Evolutionary conservation across 1,140 invertebrate genomes (phyloP).

Genomic region (Drosophila paulistorum): DNA sequence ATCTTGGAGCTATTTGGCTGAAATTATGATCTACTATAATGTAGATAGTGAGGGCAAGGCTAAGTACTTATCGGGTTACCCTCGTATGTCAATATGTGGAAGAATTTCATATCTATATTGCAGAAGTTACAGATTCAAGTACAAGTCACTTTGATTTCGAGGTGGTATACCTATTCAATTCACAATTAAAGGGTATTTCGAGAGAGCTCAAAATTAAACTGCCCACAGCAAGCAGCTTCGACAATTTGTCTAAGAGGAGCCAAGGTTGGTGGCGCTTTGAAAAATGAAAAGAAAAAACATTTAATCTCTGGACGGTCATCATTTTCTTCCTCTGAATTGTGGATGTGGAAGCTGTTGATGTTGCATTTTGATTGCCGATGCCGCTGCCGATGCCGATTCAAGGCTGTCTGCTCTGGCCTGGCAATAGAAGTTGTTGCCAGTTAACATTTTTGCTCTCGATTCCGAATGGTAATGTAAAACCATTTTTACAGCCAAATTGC

Average conservation of each 20-base stretch:
- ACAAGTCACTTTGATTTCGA: too few species aligned
- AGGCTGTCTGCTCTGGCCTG: slow-evolving; percentile 26
- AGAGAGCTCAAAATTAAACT: slow-evolving; percentile 26
- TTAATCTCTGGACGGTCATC: slow-evolving; percentile 61
- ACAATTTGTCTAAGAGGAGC: slow-evolving; percentile 36
- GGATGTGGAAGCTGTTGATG: slow-evolving; percentile 13
- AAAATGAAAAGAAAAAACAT: slow-evolving; percentile 40
- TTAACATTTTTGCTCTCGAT: slow-evolving; percentile 45
- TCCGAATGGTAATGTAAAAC: slow-evolving; percentile 60
- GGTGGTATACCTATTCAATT: neutral
- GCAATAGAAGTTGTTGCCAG: slow-evolving; percentile 18
- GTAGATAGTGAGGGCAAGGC: too few species aligned
- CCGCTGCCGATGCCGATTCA: slow-evolving; percentile 1
- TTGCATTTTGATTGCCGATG: slow-evolving; percentile 3
- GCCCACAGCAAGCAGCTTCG: slow-evolving; percentile 22
- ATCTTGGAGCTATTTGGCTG: too few species aligned
- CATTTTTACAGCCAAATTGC: slow-evolving; percentile 53
- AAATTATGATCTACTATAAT: too few species aligned
- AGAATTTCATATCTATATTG: too few species aligned
- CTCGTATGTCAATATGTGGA: too few species aligned
- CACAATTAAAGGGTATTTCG: neutral
- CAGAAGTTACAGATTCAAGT: too few species aligned
- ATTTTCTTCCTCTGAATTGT: slow-evolving; percentile 1
- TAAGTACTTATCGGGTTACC: too few species aligned
- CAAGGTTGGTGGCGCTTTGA: slow-evolving; percentile 62